These are phyloP conservation scores for Diadegma fenestrale DNA, from an alignment of 2,888 invertebrate species.

Conservation along the genomic window DNA sequence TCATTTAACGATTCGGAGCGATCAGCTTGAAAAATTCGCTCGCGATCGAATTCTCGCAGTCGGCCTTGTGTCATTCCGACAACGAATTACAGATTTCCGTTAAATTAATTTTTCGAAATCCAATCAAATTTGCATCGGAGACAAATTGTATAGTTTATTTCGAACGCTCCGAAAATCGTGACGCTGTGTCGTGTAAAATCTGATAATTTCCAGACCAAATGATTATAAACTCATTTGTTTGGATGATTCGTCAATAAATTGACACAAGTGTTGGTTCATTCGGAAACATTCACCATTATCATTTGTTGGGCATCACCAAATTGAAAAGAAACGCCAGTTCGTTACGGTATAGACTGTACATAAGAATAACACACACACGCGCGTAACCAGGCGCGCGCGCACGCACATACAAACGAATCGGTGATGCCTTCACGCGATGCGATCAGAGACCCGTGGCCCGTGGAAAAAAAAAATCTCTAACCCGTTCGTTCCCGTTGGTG, in stretches of 20 bases:
- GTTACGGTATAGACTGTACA: background rate
- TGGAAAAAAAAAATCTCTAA: slow-evolving; percentile 60
- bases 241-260: background rate
- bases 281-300: background rate
- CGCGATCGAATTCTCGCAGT: background rate
- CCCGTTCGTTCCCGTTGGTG: slow-evolving; percentile 65
- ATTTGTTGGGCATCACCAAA: slow-evolving; percentile 7
- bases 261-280: background rate
- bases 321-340: background rate
- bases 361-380: background rate
- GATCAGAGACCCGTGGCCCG: slow-evolving; percentile 49
- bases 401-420: background rate
- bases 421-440: slow-evolving; percentile 53
- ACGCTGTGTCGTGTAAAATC: background rate
- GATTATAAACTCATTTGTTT: background rate
- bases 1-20: background rate
- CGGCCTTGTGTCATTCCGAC: background rate
- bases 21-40: background rate
- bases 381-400: background rate
- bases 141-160: background rate
- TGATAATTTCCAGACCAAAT: background rate
- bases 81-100: background rate
- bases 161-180: background rate
- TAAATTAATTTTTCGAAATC: background rate
- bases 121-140: background rate